Base-by-base conservation (phyloP, 2,888 invertebrate species). In the Hipparchia semele region DNA sequence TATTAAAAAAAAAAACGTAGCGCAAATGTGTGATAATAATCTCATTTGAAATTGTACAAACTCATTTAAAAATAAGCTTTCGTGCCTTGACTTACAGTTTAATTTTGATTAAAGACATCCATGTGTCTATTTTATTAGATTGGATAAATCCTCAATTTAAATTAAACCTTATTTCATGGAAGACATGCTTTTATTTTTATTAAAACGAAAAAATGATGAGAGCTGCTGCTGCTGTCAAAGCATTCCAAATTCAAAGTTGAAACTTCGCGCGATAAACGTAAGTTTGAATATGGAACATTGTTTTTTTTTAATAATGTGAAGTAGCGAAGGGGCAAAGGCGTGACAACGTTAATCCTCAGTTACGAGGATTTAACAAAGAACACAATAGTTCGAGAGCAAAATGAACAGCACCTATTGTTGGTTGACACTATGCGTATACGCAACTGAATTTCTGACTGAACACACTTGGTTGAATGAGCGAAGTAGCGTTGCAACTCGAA, bases 331-430 rank as follows among this genome's bases (percentile, higher is more conserved):
- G 77, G 84, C 83, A 81, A 81, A 86, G 86, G 89, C 90, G 86
- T 87, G 85, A 87, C 88, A 79, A 79, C 83, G 84, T 87, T 90
- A 90, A 91, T 91, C 90, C 91, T 80, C 82, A 83, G 87, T 90
- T 88, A 90, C 87, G 87, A 87, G 85, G 80, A 83, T 82, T 73
- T 73, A 79, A 87, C 86, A 86, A 88, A 78, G 76, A 73, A 68
- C 67, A 79, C 80, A 83, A 83, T 80, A 62, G 82, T 75, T 77
- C 76, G 83, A 79, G 82, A 79, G 81, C 80, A 80, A 87, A 87
- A 82, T 86, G 87, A 84, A 84, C 85, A 85, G 79, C 81, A 9
- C 73, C 84, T 78, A 82, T 89, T 89, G 86, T 86, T 77, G 68
- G 77, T 75, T 79, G 80, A 79, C 81, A 81, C 79, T 78, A 81